Base-by-base conservation (phyloP, 2,113 vertebrate genomes). In the Pleuronectes platessa region DNA sequence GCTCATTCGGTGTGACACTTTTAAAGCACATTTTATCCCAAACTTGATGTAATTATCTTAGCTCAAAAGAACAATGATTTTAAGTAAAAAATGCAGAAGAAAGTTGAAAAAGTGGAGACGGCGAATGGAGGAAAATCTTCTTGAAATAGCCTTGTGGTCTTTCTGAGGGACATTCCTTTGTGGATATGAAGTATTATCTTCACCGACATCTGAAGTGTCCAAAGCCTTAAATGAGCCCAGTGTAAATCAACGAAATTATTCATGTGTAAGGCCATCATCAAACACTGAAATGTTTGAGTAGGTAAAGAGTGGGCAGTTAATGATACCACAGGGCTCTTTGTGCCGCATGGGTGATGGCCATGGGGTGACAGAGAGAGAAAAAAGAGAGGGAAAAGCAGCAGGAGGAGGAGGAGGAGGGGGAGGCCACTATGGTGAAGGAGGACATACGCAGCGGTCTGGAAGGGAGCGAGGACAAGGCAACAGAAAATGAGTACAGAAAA, bases 281-380 rank as follows among this genome's bases (percentile, higher is more conserved):
- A 86, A 83, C 76, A 61, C 12, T 35, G 59, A 68, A 58, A 60
- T 79, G 68, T 81, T 81, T 81, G 65, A 85, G 62, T 67, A 74
- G 63, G 76, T 80, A 71, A 76, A 84, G 74, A 83, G 81, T 62
- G 81, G 66, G 82, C 58, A 74, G 79, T 68, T 81, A 82, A 82
- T 85, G 86, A 85, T 78, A 89, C 75, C 80, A 82, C 63, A 64
- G 71, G 60, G 79, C 23, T 81, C 54, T 86, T 79, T 87, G 86
- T 82, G 60, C 63, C 26, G 79, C 23, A 18, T n/a, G 76, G 82
- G 70, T 72, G 63, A 84, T 61, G 83, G 65, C 79, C 85, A 71
- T 56, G 65, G 79, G 72, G 78, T 70, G 64, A 69, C 54, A 79
- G 54, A 65, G 64, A 59, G 45, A 49, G 58, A 71, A 70, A 74